Evolutionary conservation across 2,113 vertebrate species (phyloP).

Genomic region (Ibidorhyncha struthersii): DNA sequence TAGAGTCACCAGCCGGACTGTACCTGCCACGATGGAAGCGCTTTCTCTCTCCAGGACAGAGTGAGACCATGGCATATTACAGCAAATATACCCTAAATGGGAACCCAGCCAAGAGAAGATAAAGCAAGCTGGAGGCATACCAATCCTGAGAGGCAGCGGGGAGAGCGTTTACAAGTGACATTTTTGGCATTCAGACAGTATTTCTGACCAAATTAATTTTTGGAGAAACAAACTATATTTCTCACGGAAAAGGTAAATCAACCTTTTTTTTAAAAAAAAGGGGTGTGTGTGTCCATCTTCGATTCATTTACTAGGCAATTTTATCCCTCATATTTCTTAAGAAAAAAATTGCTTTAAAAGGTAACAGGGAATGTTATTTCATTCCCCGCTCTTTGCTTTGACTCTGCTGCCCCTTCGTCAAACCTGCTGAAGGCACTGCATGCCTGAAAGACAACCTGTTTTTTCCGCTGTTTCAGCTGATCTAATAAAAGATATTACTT

Average conservation of each 20-base stretch:
- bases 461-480: background rate
- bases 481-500: background rate
- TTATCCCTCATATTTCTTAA: background rate
- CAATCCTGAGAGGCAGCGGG: background rate
- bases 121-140: background rate
- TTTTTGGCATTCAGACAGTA: background rate
- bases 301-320: background rate
- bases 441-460: background rate
- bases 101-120: background rate
- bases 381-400: background rate
- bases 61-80: background rate
- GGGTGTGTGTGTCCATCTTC: rapidly evolving
- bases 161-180: background rate
- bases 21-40: background rate
- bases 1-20: background rate
- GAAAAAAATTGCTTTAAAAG: background rate
- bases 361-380: background rate
- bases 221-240: background rate
- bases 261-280: background rate
- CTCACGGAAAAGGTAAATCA: background rate
- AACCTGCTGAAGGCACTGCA: background rate
- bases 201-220: background rate
- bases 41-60: background rate
- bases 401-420: background rate
- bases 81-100: background rate